Evolutionary conservation across 2,888 invertebrate species (phyloP).

Genomic region (Amphipoea oculea): DNA sequence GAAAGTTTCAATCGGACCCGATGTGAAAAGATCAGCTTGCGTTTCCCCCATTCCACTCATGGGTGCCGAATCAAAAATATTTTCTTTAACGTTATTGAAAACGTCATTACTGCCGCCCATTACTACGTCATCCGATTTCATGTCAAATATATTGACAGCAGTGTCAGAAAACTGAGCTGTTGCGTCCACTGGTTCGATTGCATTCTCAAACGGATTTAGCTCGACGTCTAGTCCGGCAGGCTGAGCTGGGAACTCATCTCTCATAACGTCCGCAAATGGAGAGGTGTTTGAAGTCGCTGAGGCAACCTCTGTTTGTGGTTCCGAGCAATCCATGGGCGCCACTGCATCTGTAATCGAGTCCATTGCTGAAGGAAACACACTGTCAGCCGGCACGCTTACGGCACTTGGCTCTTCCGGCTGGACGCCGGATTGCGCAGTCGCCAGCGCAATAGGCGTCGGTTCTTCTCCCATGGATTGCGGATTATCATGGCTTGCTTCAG

Average conservation of each 20-base stretch:
- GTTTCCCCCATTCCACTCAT: conserved; percentile 46
- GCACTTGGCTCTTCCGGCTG: conserved; percentile 24
- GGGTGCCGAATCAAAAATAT: conserved; percentile 58
- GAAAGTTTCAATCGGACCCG: conserved; percentile 59
- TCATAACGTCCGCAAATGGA: conserved; percentile 77
- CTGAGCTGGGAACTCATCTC: conserved; percentile 66
- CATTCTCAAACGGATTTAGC: conserved; percentile 83
- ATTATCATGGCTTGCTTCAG: conserved; percentile 63
- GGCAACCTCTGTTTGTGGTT: conserved; percentile 70
- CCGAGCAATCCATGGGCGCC: conserved; percentile 84
- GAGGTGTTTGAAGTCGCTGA: conserved; percentile 74
- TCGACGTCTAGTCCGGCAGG: conserved; percentile 71
- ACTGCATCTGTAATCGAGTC: conserved; percentile 58
- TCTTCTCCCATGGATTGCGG: conserved; percentile 68
- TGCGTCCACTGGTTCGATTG: conserved; percentile 59
- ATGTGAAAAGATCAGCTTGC: conserved; percentile 70
- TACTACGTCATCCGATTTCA: conserved; percentile 70
- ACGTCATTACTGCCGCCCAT: conserved; percentile 64
- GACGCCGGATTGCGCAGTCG: conserved; percentile 31
- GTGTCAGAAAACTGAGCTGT: conserved; percentile 63
- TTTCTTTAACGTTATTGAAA: conserved; percentile 62
- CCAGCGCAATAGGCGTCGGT: conserved; percentile 67
- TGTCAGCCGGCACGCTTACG: conserved; percentile 1
- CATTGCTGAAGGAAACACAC: conserved; percentile 31
- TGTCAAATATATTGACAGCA: conserved; percentile 73